These are phyloP conservation scores for Ibycter americanus DNA, from an alignment of 2,797 vertebrate genomes.

Conservation along the genomic window DNA sequence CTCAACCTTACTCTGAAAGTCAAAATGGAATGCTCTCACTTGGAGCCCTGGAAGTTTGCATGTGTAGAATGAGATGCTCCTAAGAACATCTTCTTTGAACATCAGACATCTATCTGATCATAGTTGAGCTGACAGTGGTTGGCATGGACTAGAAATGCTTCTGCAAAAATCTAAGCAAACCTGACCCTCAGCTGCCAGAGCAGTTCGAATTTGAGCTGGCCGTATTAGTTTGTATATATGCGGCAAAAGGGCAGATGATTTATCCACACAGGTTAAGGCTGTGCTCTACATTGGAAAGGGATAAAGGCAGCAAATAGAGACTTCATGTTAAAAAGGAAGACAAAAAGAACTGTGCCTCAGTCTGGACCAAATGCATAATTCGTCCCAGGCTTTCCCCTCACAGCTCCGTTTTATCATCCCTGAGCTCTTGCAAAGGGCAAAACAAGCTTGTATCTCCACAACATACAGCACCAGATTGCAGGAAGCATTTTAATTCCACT, in stretches of 20 bases:
- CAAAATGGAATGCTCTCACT: not conserved
- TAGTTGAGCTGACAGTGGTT: not conserved
- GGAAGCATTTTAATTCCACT: not conserved
- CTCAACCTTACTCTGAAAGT: not conserved
- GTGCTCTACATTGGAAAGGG: not conserved
- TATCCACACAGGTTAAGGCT: not conserved
- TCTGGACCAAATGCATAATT: not conserved
- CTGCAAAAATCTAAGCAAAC: not conserved
- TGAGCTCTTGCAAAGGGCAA: not conserved
- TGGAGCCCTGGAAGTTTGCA: not conserved
- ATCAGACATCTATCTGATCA: accelerated
- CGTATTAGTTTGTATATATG: accelerated
- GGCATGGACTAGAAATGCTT: not conserved
- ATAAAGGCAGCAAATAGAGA: not conserved
- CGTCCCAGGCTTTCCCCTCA: not conserved
- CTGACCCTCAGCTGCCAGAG: not conserved
- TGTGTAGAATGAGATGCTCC: not conserved
- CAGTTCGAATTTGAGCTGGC: not conserved
- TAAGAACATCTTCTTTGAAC: not conserved
- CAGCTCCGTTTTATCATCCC: not conserved
- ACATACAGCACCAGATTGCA: not conserved
- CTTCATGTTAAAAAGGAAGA: not conserved
- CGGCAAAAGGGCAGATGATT: not conserved
- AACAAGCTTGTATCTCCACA: not conserved
- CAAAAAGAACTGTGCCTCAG: not conserved